Evolutionary conservation across 2,797 vertebrate species (phyloP).

Genomic region (Clarias pachynema): DNA sequence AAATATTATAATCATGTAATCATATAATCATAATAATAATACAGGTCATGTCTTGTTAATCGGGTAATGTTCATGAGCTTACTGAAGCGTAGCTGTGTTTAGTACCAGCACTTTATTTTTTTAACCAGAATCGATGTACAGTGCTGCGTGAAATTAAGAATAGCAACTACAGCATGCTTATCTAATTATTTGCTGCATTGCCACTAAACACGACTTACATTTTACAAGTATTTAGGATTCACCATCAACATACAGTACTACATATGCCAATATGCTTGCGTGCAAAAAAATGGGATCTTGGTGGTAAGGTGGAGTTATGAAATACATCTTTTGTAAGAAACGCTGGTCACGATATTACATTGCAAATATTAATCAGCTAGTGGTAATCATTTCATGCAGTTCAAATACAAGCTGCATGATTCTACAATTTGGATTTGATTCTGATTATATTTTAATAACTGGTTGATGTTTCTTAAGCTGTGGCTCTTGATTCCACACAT

Average conservation of each 20-base stretch:
- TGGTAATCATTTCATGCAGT: background rate
- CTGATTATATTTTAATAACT: background rate
- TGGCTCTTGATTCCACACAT: background rate
- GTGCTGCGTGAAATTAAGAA: background rate
- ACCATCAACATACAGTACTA: background rate
- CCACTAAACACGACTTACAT: background rate
- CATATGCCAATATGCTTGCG: background rate
- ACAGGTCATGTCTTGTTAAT: background rate
- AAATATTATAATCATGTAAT: background rate
- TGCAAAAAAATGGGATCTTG: background rate
- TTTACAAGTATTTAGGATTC: conserved; percentile 13
- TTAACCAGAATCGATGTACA: background rate
- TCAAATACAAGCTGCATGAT: background rate
- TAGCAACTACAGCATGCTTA: background rate
- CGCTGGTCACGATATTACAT: background rate
- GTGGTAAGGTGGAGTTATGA: background rate
- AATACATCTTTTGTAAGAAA: background rate
- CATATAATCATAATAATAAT: background rate
- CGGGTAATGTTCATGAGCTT: background rate
- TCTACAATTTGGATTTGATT: background rate
- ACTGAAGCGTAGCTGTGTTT: background rate
- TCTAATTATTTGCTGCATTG: conserved; percentile 18
- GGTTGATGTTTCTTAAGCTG: background rate
- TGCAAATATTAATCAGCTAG: background rate
- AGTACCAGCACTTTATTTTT: background rate